Evolutionary conservation across 37 sponge, comb jelly and placozoan genomes (phyloP).

Genomic region (Oopsacas minuta): DNA sequence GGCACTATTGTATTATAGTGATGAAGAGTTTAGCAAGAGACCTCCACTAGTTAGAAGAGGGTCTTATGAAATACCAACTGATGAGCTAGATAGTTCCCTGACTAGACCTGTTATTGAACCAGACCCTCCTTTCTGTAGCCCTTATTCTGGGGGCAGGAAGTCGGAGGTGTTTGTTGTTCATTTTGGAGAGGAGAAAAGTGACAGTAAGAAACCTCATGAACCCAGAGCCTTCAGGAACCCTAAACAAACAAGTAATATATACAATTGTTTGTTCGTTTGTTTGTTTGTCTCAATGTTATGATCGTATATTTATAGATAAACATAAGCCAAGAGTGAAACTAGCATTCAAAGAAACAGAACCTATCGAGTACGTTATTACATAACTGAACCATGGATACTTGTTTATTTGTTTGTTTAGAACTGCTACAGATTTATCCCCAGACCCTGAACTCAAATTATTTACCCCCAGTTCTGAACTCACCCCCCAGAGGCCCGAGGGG

Average conservation of each 20-base stretch:
- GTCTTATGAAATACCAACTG: neutral
- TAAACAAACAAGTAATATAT: no score
- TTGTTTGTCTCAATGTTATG: no score
- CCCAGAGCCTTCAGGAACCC: no score
- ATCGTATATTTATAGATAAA: no score
- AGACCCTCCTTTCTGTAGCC: neutral
- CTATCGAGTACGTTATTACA: neutral
- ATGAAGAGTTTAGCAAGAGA: conserved; percentile 7
- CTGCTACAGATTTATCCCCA: neutral
- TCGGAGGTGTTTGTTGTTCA: neutral
- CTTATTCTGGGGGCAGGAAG: neutral
- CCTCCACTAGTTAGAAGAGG: neutral
- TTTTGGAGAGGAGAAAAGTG: neutral
- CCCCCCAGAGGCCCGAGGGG: neutral
- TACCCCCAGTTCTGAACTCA: neutral
- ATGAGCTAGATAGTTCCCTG: neutral
- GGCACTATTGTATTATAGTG: no score
- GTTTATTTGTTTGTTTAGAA: neutral
- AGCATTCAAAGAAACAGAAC: neutral
- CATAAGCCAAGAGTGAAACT: neutral
- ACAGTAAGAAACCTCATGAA: neutral
- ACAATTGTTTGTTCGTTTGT: no score
- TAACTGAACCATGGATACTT: neutral
- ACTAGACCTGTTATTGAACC: neutral
- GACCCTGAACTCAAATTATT: neutral